Evolutionary conservation across 1,140 invertebrate species (phyloP).

Genomic region (Melipona quadrifasciata): DNA sequence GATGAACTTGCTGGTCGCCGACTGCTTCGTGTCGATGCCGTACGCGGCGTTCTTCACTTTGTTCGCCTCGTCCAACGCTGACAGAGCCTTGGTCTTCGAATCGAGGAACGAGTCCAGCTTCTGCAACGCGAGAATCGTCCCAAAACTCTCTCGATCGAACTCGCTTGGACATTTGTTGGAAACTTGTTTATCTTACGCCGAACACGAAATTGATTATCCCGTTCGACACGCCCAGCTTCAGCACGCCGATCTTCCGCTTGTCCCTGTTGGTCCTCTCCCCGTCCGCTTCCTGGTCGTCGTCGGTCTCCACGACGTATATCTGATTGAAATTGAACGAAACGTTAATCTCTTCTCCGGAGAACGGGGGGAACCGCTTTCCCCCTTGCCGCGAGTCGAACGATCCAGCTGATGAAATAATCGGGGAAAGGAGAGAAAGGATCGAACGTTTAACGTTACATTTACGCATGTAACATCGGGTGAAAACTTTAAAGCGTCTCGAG

Average conservation of each 20-base stretch:
- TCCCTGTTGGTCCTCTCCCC: slow-evolving; percentile 82
- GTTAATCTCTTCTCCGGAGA: neutral
- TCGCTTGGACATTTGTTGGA: too few species aligned
- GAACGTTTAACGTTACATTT: neutral
- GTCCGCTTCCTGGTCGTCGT: slow-evolving; percentile 72
- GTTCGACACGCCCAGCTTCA: slow-evolving; percentile 88
- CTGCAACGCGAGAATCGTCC: slow-evolving; percentile 75
- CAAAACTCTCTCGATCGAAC: too few species aligned
- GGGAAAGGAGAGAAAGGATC: slow-evolving; percentile 29
- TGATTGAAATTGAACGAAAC: slow-evolving; percentile 33
- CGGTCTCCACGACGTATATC: slow-evolving; percentile 76
- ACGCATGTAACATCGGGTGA: neutral
- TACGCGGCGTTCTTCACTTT: slow-evolving; percentile 88
- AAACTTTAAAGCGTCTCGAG: neutral
- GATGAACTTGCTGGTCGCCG: slow-evolving; percentile 75
- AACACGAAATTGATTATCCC: slow-evolving; percentile 90
- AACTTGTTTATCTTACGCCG: slow-evolving; percentile 87
- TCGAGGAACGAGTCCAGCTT: slow-evolving; percentile 90
- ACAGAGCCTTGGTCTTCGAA: slow-evolving; percentile 87
- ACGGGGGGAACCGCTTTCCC: neutral
- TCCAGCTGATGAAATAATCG: slow-evolving; percentile 4
- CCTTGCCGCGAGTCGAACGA: neutral
- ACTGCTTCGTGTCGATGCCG: slow-evolving; percentile 83
- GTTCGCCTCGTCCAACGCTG: slow-evolving; percentile 86
- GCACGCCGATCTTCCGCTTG: slow-evolving; percentile 87